Base-by-base conservation (phyloP, 1,140 invertebrate genomes). In the Lerema accius region DNA sequence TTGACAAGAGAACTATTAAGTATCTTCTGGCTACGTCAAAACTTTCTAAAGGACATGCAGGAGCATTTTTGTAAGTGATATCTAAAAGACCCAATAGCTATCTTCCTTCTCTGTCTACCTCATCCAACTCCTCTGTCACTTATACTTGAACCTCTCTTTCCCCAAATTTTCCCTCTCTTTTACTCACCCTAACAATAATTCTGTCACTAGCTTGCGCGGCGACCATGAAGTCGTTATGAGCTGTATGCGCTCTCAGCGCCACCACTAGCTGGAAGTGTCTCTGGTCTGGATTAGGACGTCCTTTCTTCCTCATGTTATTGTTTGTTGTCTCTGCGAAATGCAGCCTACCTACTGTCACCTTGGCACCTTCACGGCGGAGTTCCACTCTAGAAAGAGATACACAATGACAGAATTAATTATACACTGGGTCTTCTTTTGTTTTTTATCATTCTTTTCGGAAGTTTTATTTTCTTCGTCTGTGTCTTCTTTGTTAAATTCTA, bases 231-330 rank as follows among this genome's bases (percentile, higher is more conserved):
- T 94, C 92, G 2, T 94, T 94, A 51, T 96, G 95, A 0, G 94
- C 93, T n/a, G 96, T 95, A 78, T 98, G 97, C 0, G 98, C 98
- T 71, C 97, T 94, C 0, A 99, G 90, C 0, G 96, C 96, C 4
- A 99, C 98, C 0, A 99, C 97, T 32, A 99, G 92, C 81, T 95
- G 94, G 82, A 96, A 99, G 91, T 98, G 99, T 60, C 98, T 93
- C 89, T 99, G 99, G 90, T 99, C 98, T 0, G 99, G 98, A 92
- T 99, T 99, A 0, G 98, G 98, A 76, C 98, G 97, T 0, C 98
- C 98, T 78, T 99, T 99, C 91, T 99, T 99, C 32, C 98, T 91
- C 97, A 99, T 99, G 76, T 99, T 99, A 84, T 99, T 99, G 62
- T 97, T 97, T 0, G 99, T 99, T 0, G 99, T 99, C 88, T 99